Base-by-base conservation (phyloP, 1,140 invertebrate species). In the Medauroidea extradentata region DNA sequence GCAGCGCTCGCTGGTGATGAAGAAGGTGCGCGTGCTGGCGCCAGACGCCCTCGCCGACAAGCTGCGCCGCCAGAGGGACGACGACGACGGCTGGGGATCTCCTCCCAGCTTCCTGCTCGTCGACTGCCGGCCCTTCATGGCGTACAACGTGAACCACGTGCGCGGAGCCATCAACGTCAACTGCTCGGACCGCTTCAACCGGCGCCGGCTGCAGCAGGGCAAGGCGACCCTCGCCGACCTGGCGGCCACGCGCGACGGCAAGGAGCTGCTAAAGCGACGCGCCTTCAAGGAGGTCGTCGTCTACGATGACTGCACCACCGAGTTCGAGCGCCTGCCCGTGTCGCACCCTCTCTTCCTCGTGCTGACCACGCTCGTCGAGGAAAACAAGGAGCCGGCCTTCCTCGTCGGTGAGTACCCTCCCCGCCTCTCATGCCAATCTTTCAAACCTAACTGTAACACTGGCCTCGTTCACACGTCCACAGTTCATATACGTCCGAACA, bases 101-200 rank as follows among this genome's bases (percentile, higher is more conserved):
- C 56, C 48, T 34, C 56, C 68, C 19, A 64, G 65, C 23, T 77
- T 83, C 42, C 73, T 89, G 2, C 63, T 90, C 0, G 66, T 90
- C 19, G 89, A 91, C 67, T 87, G 87, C 68, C 78, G 89, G 25
- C 81, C 88, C 0, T 89, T 90, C 65, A 80, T 89, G 21, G 79
- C 81, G 19, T 91, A 85, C 73, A 88, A 89, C 68, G 77, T 82
- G 25, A 82, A 81, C 62, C 89, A 91, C 70, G 83, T 91, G 38
- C 74, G 77, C 23, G 86, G 86, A 14, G 84, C 88, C 16, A 82
- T 90, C 56, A 90, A 90, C 73, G 79, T 91, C 19, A 88, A 87
- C 71, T 89, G 87, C 68, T 82, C 84, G 2, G 88, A 90, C 70
- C 74, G 88, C 34, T 85, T 89, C 70, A 89, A 86, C 66, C 76